These are phyloP conservation scores for Bombus impatiens DNA, from an alignment of 1,140 invertebrate species.

Conservation along the genomic window DNA sequence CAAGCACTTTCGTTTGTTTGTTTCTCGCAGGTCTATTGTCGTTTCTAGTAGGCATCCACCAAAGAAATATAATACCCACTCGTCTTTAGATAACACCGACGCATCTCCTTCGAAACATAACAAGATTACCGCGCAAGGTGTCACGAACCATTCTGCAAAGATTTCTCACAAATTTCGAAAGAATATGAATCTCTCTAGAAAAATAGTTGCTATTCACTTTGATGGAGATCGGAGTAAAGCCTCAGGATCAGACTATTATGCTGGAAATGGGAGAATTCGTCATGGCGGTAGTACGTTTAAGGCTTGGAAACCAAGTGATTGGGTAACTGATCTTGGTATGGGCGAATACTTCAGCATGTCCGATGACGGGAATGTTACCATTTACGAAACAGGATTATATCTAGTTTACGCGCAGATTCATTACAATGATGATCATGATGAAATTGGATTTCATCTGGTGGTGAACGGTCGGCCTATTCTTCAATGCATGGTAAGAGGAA, in stretches of 20 bases:
- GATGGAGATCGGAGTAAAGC: slow-evolving; percentile 71
- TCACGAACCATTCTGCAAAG: neutral
- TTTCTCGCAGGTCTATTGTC: slow-evolving; percentile 12
- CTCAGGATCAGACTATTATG: slow-evolving; percentile 69
- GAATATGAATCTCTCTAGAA: slow-evolving; percentile 62
- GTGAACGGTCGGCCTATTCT: slow-evolving; percentile 83
- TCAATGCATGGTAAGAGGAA: slow-evolving; percentile 82
- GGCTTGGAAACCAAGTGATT: slow-evolving; percentile 81
- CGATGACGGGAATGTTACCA: slow-evolving; percentile 81
- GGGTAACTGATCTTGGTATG: slow-evolving; percentile 80
- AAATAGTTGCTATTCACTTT: slow-evolving; percentile 75
- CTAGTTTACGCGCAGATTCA: slow-evolving; percentile 87
- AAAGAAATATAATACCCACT: slow-evolving; percentile 58
- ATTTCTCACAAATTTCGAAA: slow-evolving; percentile 21
- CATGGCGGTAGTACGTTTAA: slow-evolving; percentile 81
- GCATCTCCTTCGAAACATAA: neutral
- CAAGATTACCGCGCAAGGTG: neutral
- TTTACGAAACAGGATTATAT: slow-evolving; percentile 85
- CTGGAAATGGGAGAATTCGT: slow-evolving; percentile 81
- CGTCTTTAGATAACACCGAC: slow-evolving; percentile 11
- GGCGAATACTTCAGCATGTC: slow-evolving; percentile 75
- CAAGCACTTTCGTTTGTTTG: neutral
- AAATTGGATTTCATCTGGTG: slow-evolving; percentile 85
- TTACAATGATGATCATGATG: slow-evolving; percentile 86
- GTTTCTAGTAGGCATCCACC: slow-evolving; percentile 43